Base-by-base conservation (phyloP, 37 sponge, comb jelly and placozoan species). In the Cladorhizidae sp. region DNA sequence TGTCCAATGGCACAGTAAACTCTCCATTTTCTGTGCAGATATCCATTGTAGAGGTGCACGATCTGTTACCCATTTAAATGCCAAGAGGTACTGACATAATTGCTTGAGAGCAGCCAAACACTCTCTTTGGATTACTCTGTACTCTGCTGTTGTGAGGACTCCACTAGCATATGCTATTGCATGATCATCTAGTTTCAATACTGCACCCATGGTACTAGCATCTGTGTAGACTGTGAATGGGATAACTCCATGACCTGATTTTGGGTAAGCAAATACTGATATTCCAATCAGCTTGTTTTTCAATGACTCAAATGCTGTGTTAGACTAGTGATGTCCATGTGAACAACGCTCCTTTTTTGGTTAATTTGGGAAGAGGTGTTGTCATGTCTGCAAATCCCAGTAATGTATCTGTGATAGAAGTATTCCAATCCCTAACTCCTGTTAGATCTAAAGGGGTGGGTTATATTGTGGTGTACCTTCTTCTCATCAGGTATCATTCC, bases 1-100 rank as follows among this genome's bases (percentile, higher is more conserved):
- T 39, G 79, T 65, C 78, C 86, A 77, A 17, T 72, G 57, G 21
- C 45, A 57, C 31, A 79, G 80, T 43, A n/a, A n/a, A n/a, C n/a
- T n/a, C n/a, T n/a, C n/a, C n/a, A n/a, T n/a, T n/a, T n/a, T n/a
- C n/a, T n/a, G 55, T n/a, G 32, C 75, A 33, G 57, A 33, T 17
- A 73, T 68, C 70, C 87, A 80, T 11, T 73, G 57, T 25, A 73
- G 72, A n/a, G 87, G 70, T 2, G 25, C 54, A 61, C 73, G 81
- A 57, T 80, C 87, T 0, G 76, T 74, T 9, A 65, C 2, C 29
- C 73, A 8, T 38, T 54, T 22, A 42, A 80, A 80, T 72, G 73
- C 80, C 0, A 85, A 57, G 23, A 85, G 72, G 55, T 85, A 78
- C 32, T 85, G 86, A 18, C 86, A 15, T 18, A 18, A 52, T 15